Conservation (phyloP, 2,888 invertebrate species). For the Microdon myrmicae region DNA sequence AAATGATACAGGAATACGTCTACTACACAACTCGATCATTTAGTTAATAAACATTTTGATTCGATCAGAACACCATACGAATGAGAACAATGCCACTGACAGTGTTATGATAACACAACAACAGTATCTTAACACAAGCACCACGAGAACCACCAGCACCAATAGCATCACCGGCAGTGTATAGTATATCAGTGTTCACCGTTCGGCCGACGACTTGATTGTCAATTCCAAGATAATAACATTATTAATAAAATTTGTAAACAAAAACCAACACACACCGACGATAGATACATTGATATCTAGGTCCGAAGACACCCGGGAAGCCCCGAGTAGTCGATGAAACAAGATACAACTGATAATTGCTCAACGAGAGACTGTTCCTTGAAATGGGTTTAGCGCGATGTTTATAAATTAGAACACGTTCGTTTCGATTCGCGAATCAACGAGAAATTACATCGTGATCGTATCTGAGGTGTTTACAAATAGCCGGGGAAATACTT, state of each 20-base stretch:
- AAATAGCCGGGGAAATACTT: too few species aligned
- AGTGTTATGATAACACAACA: conserved; percentile 22
- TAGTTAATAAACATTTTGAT: conserved; percentile 46
- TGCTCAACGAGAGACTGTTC: conserved; percentile 9
- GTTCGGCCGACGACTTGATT: conserved; percentile 45
- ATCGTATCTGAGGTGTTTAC: too few species aligned
- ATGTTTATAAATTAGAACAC: conserved; percentile 2
- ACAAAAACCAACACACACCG: conserved; percentile 36
- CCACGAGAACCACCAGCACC: background rate
- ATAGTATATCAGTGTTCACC: too few species aligned
- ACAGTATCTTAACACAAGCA: conserved; percentile 2
- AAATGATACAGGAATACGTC: conserved; percentile 42
- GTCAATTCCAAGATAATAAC: conserved; percentile 37
- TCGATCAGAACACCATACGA: conserved; percentile 38
- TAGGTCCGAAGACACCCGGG: background rate
- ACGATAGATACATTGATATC: too few species aligned
- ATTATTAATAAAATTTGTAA: conserved; percentile 49
- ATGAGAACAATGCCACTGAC: conserved; percentile 16
- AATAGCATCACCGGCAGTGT: background rate
- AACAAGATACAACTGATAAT: conserved; percentile 13
- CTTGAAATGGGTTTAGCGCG: conserved; percentile 55
- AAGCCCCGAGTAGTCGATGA: conserved; percentile 9
- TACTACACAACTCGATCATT: conserved; percentile 48
- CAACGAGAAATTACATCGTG: too few species aligned
- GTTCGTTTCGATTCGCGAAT: conserved; percentile 12